Evolutionary conservation across 2,888 invertebrate species (phyloP).

Genomic region (Napeogenes sylphis): DNA sequence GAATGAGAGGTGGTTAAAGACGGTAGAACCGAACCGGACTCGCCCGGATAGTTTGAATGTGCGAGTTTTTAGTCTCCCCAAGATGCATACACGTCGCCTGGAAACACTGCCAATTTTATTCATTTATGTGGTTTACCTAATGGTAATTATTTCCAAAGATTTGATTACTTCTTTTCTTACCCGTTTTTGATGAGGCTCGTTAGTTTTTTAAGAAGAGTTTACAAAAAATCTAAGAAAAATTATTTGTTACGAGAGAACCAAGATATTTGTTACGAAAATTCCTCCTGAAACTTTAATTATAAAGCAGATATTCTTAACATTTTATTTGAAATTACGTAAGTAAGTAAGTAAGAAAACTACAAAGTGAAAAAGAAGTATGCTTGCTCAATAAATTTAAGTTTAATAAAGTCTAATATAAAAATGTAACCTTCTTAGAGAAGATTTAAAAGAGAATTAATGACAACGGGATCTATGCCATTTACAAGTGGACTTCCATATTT

Average conservation of each 20-base stretch:
- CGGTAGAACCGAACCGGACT: slow-evolving; percentile 16
- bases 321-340: too few species aligned
- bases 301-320: too few species aligned
- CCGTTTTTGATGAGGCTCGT: too few species aligned
- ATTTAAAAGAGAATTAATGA: neutral
- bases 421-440: too few species aligned
- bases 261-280: slow-evolving; percentile 15
- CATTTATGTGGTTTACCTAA: slow-evolving; percentile 44
- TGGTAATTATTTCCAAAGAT: too few species aligned
- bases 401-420: too few species aligned
- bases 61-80: slow-evolving; percentile 23
- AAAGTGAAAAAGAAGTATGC: too few species aligned
- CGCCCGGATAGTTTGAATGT: slow-evolving; percentile 19
- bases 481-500: neutral
- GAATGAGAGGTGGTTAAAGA: slow-evolving; percentile 37
- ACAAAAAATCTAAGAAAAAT: slow-evolving; percentile 19
- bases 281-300: too few species aligned
- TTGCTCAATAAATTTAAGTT: too few species aligned
- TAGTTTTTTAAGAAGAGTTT: too few species aligned
- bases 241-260: slow-evolving; percentile 7
- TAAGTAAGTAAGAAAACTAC: too few species aligned
- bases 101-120: slow-evolving; percentile 45
- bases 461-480: neutral
- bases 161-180: too few species aligned
- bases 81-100: slow-evolving; percentile 45